phyloP scores from a whole-genome alignment of 2,113 vertebrate species.

The Lepisosteus oculatus region DNA sequence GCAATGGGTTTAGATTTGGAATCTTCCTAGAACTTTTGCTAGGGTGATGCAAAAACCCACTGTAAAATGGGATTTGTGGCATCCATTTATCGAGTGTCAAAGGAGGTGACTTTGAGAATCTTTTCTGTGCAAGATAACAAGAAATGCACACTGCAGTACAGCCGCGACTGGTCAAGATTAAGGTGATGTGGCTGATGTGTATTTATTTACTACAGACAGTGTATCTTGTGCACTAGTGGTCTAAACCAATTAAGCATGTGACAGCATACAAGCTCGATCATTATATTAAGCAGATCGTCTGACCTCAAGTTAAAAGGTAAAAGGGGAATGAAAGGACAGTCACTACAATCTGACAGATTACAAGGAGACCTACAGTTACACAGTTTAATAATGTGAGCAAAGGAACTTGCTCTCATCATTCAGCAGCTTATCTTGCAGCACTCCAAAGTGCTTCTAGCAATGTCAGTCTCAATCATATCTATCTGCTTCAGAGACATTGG shows the following conservation, averaged over 20 bases:
- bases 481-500: too few species aligned
- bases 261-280: not conserved
- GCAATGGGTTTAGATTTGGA: too few species aligned
- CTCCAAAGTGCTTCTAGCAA: not conserved
- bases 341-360: not conserved
- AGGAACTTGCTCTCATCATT: not conserved
- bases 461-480: too few species aligned
- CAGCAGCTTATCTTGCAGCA: not conserved
- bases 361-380: not conserved
- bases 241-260: not conserved
- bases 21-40: too few species aligned
- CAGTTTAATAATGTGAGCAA: not conserved
- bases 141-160: too few species aligned
- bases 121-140: too few species aligned
- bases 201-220: not conserved
- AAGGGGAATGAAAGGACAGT: not conserved
- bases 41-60: too few species aligned
- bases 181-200: not conserved
- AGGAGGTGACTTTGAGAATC: too few species aligned
- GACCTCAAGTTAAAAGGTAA: not conserved
- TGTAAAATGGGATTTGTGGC: too few species aligned
- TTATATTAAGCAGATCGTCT: not conserved
- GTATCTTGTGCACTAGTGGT: not conserved
- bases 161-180: too few species aligned
- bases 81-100: too few species aligned